Evolutionary conservation across 1,140 invertebrate species (phyloP).

Genomic region (Bombus affinis): DNA sequence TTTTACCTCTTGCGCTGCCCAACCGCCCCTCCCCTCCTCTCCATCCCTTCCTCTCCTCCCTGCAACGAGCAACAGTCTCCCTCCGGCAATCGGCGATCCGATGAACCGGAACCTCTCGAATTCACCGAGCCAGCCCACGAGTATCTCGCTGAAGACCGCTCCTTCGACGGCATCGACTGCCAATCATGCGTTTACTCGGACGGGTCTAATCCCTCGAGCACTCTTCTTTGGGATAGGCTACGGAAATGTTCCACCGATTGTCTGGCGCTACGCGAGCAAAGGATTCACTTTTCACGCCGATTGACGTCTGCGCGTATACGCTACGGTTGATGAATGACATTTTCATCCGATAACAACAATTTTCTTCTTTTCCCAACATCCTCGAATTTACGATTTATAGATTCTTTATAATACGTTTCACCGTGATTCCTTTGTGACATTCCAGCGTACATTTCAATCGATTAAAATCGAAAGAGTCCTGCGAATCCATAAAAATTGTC

Average conservation of each 20-base stretch:
- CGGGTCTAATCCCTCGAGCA: constrained; percentile 76
- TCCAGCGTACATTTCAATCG: no score
- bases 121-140: constrained; percentile 74
- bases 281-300: no score
- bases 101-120: constrained; percentile 78
- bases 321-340: no score
- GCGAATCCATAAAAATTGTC: no score
- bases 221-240: constrained; percentile 69
- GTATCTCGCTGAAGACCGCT: constrained; percentile 66
- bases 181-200: constrained; percentile 78
- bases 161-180: constrained; percentile 71
- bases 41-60: no score
- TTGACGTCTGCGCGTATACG: no score
- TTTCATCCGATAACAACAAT: no score
- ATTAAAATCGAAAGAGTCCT: not conserved
- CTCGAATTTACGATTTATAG: no score
- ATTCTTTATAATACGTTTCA: no score
- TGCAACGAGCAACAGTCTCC: constrained; percentile 32
- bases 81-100: constrained; percentile 72
- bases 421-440: no score
- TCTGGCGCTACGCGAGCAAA: no score
- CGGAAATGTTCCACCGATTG: constrained; percentile 16
- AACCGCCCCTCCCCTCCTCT: not conserved
- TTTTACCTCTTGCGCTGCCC: constrained; percentile 12
- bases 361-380: no score